These are phyloP conservation scores for Siphamia tubifer DNA, from an alignment of 2,113 vertebrate species.

Conservation along the genomic window DNA sequence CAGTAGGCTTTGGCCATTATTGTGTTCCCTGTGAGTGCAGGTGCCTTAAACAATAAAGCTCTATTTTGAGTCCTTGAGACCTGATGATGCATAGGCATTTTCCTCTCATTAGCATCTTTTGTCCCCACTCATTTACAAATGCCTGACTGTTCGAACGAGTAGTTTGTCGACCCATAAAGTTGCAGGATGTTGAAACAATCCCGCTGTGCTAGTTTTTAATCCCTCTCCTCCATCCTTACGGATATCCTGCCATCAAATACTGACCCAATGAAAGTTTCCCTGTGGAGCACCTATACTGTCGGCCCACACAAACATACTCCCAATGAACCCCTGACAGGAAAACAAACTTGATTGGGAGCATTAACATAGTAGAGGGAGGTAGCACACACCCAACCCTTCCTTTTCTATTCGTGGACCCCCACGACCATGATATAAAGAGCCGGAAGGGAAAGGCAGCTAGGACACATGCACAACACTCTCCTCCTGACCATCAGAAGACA, in stretches of 20 bases:
- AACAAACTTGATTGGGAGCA: constrained; percentile 36
- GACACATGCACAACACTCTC: constrained; percentile 33
- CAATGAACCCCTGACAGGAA: constrained; percentile 4
- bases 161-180: neutral
- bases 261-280: neutral
- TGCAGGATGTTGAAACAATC: neutral
- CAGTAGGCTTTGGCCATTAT: neutral
- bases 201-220: neutral
- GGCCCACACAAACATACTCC: neutral
- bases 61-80: neutral
- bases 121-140: neutral
- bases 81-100: neutral
- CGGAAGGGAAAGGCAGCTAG: constrained; percentile 52
- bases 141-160: neutral
- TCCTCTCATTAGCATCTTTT: neutral
- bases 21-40: neutral
- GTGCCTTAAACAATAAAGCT: neutral
- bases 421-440: constrained; percentile 46
- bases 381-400: constrained; percentile 26
- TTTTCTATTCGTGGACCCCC: constrained; percentile 22
- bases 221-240: neutral
- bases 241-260: constrained; percentile 27
- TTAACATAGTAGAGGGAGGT: constrained; percentile 9
- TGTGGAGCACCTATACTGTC: neutral
- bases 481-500: constrained; percentile 43